phyloP scores from a whole-genome alignment of 2,888 invertebrate genomes.

The Acholoe squamosa region DNA sequence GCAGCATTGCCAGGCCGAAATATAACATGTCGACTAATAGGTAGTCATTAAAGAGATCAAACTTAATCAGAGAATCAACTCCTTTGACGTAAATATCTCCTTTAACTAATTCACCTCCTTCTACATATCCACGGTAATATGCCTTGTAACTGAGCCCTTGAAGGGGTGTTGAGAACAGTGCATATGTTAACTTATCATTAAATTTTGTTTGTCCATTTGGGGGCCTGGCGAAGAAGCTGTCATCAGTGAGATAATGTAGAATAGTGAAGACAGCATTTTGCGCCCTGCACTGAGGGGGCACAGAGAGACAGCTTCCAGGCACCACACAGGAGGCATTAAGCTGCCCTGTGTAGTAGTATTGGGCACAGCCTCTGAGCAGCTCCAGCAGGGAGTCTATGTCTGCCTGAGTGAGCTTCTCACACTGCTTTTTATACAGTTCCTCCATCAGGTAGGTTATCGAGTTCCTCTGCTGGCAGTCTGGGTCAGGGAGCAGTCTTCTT shows the following conservation, averaged over 20 bases:
- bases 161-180: not conserved
- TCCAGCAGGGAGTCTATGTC: not conserved
- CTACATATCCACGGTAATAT: not conserved
- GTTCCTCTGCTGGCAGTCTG: not conserved
- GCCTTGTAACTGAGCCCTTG: not conserved
- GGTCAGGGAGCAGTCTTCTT: not conserved
- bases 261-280: constrained; percentile 17
- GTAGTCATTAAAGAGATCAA: constrained; percentile 50
- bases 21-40: constrained; percentile 64
- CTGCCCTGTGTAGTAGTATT: not conserved
- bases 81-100: constrained; percentile 30
- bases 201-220: not conserved
- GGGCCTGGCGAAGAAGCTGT: not conserved
- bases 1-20: constrained; percentile 65
- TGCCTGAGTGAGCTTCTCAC: not conserved
- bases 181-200: not conserved
- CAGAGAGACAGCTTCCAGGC: not conserved
- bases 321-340: not conserved
- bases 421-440: not conserved
- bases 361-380: not conserved
- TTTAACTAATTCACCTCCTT: not conserved
- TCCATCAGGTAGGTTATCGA: constrained; percentile 5
- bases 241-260: constrained; percentile 14
- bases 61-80: constrained; percentile 39
- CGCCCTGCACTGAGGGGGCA: not conserved